A percentile compares a stretch with the other conserved stretches of the same genome.
Evolutionary conservation across 2,888 invertebrate species (phyloP).

Genomic region (Zygogramma bicolorata): DNA sequence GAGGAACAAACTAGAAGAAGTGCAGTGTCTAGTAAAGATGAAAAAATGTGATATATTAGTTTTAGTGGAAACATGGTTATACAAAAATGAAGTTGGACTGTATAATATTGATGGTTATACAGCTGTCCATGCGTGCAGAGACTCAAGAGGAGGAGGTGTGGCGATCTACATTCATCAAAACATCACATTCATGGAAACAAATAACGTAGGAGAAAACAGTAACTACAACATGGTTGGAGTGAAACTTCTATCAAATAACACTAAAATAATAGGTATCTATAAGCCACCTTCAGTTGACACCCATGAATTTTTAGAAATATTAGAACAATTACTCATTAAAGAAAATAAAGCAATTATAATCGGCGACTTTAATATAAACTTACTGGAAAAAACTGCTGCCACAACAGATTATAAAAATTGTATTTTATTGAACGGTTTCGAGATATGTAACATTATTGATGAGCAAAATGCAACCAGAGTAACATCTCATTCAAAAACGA

Average conservation of each 20-base stretch:
- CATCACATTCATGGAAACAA: background rate
- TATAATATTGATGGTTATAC: constrained; percentile 10
- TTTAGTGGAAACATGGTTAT: background rate
- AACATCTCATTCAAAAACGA: background rate
- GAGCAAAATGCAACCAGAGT: background rate
- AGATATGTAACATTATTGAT: background rate
- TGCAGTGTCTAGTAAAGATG: no score
- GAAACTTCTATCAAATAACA: constrained; percentile 5
- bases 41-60: no score
- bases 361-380: no score
- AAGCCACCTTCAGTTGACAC: background rate
- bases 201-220: background rate
- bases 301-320: no score
- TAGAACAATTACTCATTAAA: background rate
- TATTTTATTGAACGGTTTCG: background rate
- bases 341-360: background rate
- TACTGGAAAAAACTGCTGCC: background rate
- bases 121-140: constrained; percentile 1
- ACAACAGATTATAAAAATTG: background rate
- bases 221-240: background rate
- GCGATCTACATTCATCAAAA: background rate
- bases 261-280: background rate
- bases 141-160: background rate
- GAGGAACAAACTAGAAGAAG: no score
- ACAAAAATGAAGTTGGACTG: background rate